A percentile compares a stretch with the other conserved stretches of the same genome.
These are phyloP conservation scores for Chrysoperla carnea DNA, from an alignment of 1,140 invertebrate genomes.

Conservation along the genomic window DNA sequence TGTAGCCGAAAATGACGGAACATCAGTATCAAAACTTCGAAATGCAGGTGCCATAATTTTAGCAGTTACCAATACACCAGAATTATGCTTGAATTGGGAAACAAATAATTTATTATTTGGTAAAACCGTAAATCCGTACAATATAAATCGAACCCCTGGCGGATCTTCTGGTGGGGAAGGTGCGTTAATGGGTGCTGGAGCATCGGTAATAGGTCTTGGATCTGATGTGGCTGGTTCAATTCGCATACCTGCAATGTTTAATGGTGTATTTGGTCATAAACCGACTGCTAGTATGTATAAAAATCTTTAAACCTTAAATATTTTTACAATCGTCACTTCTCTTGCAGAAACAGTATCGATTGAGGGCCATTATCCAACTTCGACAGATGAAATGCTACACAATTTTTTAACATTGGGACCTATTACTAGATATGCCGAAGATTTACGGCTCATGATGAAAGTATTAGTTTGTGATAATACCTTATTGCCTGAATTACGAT, in stretches of 20 bases:
- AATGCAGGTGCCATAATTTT: conserved; percentile 60
- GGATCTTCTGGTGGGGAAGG: conserved; percentile 66
- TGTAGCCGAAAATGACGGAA: conserved; percentile 39
- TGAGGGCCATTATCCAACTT: conserved; percentile 35
- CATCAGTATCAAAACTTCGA: conserved; percentile 34
- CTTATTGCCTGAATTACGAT: conserved; percentile 23
- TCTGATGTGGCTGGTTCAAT: conserved; percentile 80
- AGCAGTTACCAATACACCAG: conserved; percentile 64
- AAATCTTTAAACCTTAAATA: no score
- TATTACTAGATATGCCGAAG: conserved; percentile 58
- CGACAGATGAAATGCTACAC: conserved; percentile 20
- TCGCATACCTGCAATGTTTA: conserved; percentile 65
- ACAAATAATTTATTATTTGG: conserved; percentile 51
- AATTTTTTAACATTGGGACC: conserved; percentile 48
- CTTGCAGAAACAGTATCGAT: conserved; percentile 29
- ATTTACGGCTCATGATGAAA: conserved; percentile 44
- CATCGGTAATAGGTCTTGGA: conserved; percentile 61
- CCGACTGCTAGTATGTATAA: conserved; percentile 41
- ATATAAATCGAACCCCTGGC: conserved; percentile 38
- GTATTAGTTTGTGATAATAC: conserved; percentile 31
- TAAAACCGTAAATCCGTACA: conserved; percentile 61
- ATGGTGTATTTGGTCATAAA: conserved; percentile 79
- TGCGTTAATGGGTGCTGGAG: conserved; percentile 48
- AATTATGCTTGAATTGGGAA: conserved; percentile 55
- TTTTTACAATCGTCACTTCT: no score